A percentile compares a stretch with the other conserved stretches of the same genome.
phyloP scores from a whole-genome alignment of 2,888 invertebrate species.

The Tenthredo livida region DNA sequence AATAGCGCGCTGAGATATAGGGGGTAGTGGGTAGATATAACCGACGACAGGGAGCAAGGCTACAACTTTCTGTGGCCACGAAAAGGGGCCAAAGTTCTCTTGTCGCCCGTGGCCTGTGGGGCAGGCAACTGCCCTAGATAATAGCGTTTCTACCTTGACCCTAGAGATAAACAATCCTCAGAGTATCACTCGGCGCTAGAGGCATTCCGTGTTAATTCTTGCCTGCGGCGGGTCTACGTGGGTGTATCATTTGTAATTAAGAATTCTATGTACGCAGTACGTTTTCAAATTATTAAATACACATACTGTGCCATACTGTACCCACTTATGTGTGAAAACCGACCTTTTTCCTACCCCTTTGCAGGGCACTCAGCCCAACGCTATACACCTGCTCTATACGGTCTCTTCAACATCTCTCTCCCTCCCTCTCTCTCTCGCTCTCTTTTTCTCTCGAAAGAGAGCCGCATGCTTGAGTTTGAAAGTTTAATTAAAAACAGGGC shows the following conservation, averaged over 20 bases:
- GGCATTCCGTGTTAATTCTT: neutral
- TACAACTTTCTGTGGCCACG: slow-evolving; percentile 32
- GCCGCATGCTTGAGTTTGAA: slow-evolving; percentile 66
- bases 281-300: slow-evolving; percentile 12
- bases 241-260: neutral
- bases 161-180: neutral
- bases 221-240: no score
- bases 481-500: slow-evolving; percentile 74
- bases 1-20: neutral
- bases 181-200: neutral
- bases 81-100: slow-evolving; percentile 21
- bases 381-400: neutral
- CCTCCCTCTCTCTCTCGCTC: neutral
- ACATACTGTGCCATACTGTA: neutral
- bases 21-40: neutral
- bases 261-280: neutral
- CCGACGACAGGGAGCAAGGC: slow-evolving; percentile 18
- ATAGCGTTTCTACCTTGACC: slow-evolving; percentile 17
- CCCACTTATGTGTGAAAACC: no score
- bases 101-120: neutral
- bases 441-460: neutral
- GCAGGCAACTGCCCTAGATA: slow-evolving; percentile 18
- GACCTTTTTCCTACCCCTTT: neutral
- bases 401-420: neutral
- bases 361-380: slow-evolving; percentile 3